Percentiles rank a stretch among this genome's conserved stretches.
These are phyloP conservation scores for Aphidius gifuensis DNA, from an alignment of 1,140 invertebrate species.

Conservation along the genomic window DNA sequence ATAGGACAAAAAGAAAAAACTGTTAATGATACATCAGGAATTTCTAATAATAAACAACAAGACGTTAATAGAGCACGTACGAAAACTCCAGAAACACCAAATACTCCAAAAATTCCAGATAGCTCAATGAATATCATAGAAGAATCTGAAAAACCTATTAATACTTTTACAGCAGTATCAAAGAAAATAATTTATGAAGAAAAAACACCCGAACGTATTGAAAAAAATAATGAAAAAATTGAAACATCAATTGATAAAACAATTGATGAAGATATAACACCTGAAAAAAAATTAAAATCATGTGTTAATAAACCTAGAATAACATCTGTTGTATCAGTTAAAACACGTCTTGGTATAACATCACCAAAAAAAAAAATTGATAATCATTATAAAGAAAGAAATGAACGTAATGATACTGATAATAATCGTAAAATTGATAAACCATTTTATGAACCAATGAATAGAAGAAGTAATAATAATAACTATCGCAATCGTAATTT, in stretches of 20 bases:
- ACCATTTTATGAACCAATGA: conserved; percentile 17
- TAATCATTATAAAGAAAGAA: conserved; percentile 24
- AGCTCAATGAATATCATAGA: neutral
- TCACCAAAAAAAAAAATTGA: conserved; percentile 42
- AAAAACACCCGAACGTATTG: neutral
- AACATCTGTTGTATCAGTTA: conserved; percentile 49
- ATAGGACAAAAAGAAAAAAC: neutral
- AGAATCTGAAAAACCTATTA: neutral
- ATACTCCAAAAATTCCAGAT: neutral
- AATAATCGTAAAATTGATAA: conserved; percentile 28
- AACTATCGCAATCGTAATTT: conserved; percentile 27
- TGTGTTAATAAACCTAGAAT: conserved; percentile 46
- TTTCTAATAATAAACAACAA: neutral
- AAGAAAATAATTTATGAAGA: neutral
- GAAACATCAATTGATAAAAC: conserved; percentile 12
- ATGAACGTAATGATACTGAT: conserved; percentile 18
- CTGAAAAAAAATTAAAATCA: conserved; percentile 38
- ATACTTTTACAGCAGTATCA: neutral
- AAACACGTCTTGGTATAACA: conserved; percentile 38
- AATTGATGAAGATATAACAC: conserved; percentile 22
- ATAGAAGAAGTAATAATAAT: conserved; percentile 29
- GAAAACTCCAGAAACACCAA: neutral
- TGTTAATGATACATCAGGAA: neutral
- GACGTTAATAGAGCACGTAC: neutral
- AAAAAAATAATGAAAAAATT: conserved; percentile 7